Percentiles rank a stretch among this genome's conserved stretches.
Evolutionary conservation across 2,888 invertebrate species (phyloP).

Genomic region (Sesia bembeciformis): DNA sequence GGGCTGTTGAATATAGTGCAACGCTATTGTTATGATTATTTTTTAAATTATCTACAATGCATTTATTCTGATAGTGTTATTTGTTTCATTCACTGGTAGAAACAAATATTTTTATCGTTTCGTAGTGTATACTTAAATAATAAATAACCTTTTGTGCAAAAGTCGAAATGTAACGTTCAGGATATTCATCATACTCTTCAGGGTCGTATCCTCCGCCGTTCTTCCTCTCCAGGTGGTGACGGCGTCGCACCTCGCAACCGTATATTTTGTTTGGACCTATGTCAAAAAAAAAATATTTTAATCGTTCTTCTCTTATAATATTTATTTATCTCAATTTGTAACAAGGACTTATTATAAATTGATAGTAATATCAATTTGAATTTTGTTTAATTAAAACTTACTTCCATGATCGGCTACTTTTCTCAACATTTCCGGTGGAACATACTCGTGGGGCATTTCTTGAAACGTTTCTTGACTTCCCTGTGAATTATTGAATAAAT

Average conservation of each 20-base stretch:
- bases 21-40: no score
- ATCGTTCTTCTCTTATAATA: conserved; percentile 1
- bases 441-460: conserved; percentile 97
- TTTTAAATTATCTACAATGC: no score
- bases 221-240: conserved; percentile 94
- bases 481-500: conserved; percentile 25
- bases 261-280: conserved; percentile 95
- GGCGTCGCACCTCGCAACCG: conserved; percentile 94
- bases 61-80: no score
- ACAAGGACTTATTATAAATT: no score
- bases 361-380: no score
- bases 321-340: neutral
- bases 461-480: conserved; percentile 95
- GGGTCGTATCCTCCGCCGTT: conserved; percentile 94
- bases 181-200: conserved; percentile 89
- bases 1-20: no score
- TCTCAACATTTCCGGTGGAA: conserved; percentile 93
- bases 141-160: conserved; percentile 88
- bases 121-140: no score
- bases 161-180: conserved; percentile 94
- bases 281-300: neutral
- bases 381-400: conserved; percentile 50
- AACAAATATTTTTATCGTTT: no score
- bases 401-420: conserved; percentile 98
- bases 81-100: no score